phyloP scores from a whole-genome alignment of 35 echinoderm and acorn worm genomes.

The Heliocidaris erythrogramma region DNA sequence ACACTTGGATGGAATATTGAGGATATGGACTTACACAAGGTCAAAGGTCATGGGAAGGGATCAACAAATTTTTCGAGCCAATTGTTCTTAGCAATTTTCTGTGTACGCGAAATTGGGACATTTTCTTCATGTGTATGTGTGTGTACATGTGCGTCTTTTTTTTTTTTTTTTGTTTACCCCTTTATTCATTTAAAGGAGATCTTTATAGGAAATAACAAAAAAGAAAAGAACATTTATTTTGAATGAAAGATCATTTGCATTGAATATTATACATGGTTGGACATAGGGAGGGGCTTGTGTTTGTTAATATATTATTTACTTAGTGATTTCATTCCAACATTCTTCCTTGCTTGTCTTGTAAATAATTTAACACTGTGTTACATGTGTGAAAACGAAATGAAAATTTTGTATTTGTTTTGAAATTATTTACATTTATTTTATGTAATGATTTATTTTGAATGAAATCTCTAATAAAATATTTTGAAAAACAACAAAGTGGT shows the following conservation, averaged over 20 bases:
- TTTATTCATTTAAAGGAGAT: not conserved
- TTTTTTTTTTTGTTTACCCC: not conserved
- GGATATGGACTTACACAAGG: not conserved
- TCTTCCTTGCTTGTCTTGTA: too few species aligned
- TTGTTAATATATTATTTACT: too few species aligned
- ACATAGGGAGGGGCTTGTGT: not conserved
- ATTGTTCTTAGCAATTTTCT: too few species aligned
- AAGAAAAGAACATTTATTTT: not conserved
- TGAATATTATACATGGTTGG: not conserved
- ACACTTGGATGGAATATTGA: too few species aligned
- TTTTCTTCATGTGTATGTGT: not conserved
- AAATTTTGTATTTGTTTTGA: too few species aligned
- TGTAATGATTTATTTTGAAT: too few species aligned
- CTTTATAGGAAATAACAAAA: not conserved
- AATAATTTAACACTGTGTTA: too few species aligned
- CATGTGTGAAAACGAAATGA: too few species aligned
- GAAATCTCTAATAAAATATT: not conserved
- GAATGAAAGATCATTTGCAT: not conserved
- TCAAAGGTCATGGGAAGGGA: not conserved
- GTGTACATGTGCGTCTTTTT: not conserved
- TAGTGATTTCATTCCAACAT: too few species aligned
- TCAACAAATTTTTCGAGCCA: not conserved
- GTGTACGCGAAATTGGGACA: not conserved
- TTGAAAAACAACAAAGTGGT: not conserved
- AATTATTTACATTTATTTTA: too few species aligned